Evolutionary conservation across 1,140 invertebrate species (phyloP), one percentile per base, ranked within the genome.

Genomic region (Brachionus sp.): DNA sequence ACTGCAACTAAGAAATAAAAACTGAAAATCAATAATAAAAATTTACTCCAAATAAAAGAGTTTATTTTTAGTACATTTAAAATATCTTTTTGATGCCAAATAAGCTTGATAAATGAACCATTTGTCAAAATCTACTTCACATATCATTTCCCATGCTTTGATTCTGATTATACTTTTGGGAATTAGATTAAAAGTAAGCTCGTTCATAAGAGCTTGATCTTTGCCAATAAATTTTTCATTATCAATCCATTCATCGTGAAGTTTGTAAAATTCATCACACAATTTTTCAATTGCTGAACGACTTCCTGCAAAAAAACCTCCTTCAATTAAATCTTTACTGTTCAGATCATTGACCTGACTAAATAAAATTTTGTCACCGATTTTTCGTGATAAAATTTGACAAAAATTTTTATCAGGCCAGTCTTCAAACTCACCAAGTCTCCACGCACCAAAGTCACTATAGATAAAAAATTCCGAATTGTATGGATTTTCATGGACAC

Each of bases 201-300:
- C 39, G 23, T 75, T 75, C 68, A 75, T 46, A 5, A 75, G 19
- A 19, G 19, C n/a, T 75, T 75, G 68, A 75, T 75, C 68, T 42
- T 75, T 75, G 6, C 35, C 68, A 44, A 75, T 44, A 75, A 75
- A 75, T 19, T 23, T 42, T 5, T 23, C 12, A 4, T 12, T 13
- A 12, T 42, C 19, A 4, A 37, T 39, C 37, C 23, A 42, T 44
- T 42, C 10, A 19, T 66, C 64, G 12, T 66, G 64, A 66, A 66
- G 64, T 5, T 33, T 10, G 10, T 66, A 66, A 33, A 66, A 66
- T 13, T 66, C 33, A 13, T n/a, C 1, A 12, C 19, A 7, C 33
- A 66, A 33, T 12, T 33, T 33, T 23, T 66, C 4, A 13, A 66
- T 12, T 19, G 68, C 37, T 6, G 5, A 16, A 9, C n/a, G n/a